Evolutionary conservation across 2,797 vertebrate genomes (phyloP), one percentile per base, ranked within the genome.

Genomic region (Cossypha dichroa): DNA sequence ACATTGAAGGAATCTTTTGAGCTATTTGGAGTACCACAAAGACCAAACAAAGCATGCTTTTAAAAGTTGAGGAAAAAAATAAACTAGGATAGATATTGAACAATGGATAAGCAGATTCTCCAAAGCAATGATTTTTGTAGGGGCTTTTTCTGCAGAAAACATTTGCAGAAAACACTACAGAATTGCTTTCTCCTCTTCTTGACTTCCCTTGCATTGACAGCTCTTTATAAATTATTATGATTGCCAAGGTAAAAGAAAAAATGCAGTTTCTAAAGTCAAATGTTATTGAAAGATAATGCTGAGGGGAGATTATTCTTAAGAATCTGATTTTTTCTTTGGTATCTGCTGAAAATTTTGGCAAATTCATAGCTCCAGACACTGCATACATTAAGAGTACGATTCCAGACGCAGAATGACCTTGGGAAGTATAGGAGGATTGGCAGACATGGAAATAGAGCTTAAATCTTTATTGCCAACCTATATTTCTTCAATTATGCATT

Each of bases 401-500:
- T 94, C 58, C 88, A 85, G 85, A 91, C 45, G 60, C 49, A 83
- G 38, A 17, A 90, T 8, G 38, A 88, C 75, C 54, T 40, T 80
- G 58, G 31, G 64, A 93, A 85, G n/a, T 70, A 49, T 2, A 19
- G 56, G 31, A 90, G 49, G 51, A 46, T 74, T 83, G 34, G 85
- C 58, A 88, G 51, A 64, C n/a, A 46, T 88, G 46, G 22, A 85
- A 91, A 75, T 46, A 36, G 22, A 85, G 26, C 16, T 91, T 77
- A 72, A 91, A 82, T 36, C 20, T 68, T 93, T 88, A 80, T 16
- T 90, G 76, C 43, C 64, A 79, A 72, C 11, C 17, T 58, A 84
- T 78, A 81, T 81, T 95, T 58, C 91, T 86, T 91, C 73, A 95
- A 6, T 88, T 88, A 80, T 48, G 22, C 69, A 62, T 88, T 95